Conservation (phyloP, 2,888 invertebrate genomes). For the Sialis fuliginosa region DNA sequence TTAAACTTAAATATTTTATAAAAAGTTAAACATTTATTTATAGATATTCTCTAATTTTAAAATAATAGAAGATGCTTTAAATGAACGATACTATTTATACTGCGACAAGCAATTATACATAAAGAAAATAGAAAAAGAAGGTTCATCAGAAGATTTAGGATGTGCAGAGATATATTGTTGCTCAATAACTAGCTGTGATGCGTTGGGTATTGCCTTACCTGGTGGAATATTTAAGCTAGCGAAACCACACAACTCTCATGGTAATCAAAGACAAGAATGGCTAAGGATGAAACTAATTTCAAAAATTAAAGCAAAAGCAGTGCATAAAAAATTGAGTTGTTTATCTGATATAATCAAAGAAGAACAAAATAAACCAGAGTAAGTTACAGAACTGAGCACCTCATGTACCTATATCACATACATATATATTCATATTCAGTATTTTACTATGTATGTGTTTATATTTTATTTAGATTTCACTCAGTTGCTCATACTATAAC, state of each 20-base stretch:
- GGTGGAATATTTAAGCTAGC: not conserved
- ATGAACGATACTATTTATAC: slow-evolving; percentile 1
- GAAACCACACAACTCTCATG: not conserved
- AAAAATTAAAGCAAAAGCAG: slow-evolving; percentile 1
- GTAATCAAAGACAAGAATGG: slow-evolving; percentile 2
- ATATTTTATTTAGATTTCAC: too few species aligned
- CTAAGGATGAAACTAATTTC: slow-evolving; percentile 4
- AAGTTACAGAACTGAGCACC: not conserved
- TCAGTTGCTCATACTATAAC: too few species aligned
- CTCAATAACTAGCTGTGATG: slow-evolving; percentile 1
- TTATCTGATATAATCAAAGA: slow-evolving; percentile 4
- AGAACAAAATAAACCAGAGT: slow-evolving; percentile 3
- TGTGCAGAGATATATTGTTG: not conserved
- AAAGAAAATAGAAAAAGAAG: not conserved
- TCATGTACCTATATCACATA: too few species aligned
- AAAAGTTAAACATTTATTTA: not conserved
- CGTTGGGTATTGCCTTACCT: not conserved
- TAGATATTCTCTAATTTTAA: not conserved
- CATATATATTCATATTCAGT: too few species aligned
- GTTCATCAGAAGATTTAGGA: too few species aligned
- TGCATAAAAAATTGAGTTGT: not conserved
- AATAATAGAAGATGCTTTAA: slow-evolving; percentile 4
- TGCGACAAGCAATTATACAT: slow-evolving; percentile 4
- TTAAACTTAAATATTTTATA: not conserved
- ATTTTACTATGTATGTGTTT: too few species aligned